Evolutionary conservation across 2,888 invertebrate species (phyloP).

Genomic region (Proisotoma minuta): DNA sequence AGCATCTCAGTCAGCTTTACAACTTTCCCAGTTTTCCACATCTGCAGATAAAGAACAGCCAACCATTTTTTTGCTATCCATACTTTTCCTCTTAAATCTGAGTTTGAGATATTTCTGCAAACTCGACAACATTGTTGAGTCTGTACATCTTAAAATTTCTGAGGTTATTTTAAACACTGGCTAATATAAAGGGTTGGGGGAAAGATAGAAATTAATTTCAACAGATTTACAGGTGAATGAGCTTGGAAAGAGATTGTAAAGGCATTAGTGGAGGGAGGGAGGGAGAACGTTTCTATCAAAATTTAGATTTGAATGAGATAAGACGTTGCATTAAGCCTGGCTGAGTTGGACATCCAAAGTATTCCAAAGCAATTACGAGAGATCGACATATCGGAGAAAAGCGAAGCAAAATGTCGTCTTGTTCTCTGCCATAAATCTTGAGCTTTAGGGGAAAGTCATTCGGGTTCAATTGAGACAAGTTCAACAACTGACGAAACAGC

Average conservation of each 20-base stretch:
- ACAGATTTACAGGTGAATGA: conserved; percentile 15
- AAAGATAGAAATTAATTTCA: not conserved
- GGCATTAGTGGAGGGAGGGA: no score
- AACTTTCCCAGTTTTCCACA: no score
- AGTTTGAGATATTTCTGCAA: no score
- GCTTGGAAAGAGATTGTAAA: not conserved
- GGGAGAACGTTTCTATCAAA: conserved; percentile 13
- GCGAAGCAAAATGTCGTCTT: conserved; percentile 11
- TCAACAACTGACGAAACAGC: no score
- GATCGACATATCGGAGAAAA: not conserved
- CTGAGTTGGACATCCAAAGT: conserved; percentile 11
- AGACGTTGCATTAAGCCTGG: conserved; percentile 13
- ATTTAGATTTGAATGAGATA: conserved; percentile 10
- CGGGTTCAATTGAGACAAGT: no score
- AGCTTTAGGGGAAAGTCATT: conserved; percentile 5
- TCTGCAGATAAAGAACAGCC: no score
- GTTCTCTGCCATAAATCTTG: conserved; percentile 8
- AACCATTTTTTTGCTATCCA: no score
- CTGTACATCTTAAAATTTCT: no score
- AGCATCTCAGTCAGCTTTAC: no score
- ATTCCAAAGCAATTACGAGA: conserved; percentile 16
- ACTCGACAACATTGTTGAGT: no score
- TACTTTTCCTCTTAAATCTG: no score
- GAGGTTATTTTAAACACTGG: no score
- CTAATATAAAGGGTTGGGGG: conserved; percentile 1